Percentiles rank a stretch among this genome's conserved stretches.
Conservation (phyloP, 1,140 invertebrate species). For the Aphis gossypii region DNA sequence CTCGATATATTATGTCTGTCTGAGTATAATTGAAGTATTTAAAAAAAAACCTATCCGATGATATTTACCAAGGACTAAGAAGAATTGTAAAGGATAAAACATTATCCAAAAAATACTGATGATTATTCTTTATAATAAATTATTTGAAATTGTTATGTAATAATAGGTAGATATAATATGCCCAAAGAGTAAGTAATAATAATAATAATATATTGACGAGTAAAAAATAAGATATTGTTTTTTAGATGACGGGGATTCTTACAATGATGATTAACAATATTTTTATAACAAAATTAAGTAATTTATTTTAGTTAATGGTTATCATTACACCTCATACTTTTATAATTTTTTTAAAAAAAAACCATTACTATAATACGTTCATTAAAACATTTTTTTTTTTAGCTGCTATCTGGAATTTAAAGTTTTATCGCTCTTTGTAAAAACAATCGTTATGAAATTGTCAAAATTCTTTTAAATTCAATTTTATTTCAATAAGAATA, state of each 20-base stretch:
- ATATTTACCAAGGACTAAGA: constrained; percentile 36
- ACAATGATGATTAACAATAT: neutral
- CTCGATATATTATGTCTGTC: constrained; percentile 43
- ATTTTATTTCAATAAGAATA: constrained; percentile 31
- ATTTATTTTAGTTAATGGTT: neutral
- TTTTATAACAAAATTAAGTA: neutral
- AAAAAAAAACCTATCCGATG: neutral
- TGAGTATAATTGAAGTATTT: constrained; percentile 32
- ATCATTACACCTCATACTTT: neutral
- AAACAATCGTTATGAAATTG: constrained; percentile 6
- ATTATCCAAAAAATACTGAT: neutral
- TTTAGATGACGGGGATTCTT: neutral
- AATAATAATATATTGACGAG: neutral
- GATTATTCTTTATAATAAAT: neutral
- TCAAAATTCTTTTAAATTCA: constrained; percentile 15
- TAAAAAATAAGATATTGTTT: constrained; percentile 7
- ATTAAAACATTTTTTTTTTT: neutral
- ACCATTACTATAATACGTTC: neutral
- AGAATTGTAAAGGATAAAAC: neutral
- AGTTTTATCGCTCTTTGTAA: neutral
- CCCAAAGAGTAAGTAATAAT: neutral
- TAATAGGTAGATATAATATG: neutral
- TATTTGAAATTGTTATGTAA: neutral
- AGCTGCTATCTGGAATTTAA: constrained; percentile 15
- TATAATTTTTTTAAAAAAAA: neutral